Evolutionary conservation across 2,113 vertebrate genomes (phyloP).

Genomic region (Eurystomus gularis): DNA sequence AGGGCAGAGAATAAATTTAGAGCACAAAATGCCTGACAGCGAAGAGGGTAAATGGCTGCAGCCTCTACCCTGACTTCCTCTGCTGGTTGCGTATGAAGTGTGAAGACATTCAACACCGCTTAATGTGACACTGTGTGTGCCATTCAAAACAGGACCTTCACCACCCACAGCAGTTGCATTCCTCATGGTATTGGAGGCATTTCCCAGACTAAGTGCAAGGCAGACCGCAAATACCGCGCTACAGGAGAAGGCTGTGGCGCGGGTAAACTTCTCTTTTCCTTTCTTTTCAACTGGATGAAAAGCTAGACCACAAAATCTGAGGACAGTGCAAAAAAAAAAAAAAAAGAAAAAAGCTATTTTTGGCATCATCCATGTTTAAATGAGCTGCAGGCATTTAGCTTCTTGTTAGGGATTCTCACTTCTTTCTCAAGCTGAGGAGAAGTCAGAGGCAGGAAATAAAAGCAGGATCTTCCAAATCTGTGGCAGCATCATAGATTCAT

Average conservation of each 20-base stretch:
- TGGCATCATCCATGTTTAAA: not conserved
- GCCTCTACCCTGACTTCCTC: not conserved
- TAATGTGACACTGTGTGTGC: conserved; percentile 23
- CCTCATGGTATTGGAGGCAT: conserved; percentile 19
- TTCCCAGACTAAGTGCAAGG: conserved; percentile 33
- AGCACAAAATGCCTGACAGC: not conserved
- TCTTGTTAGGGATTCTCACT: not conserved
- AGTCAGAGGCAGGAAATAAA: not conserved
- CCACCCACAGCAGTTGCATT: conserved; percentile 35
- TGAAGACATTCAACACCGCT: conserved; percentile 27
- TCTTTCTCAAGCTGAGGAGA: not conserved
- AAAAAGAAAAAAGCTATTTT: conserved; percentile 1
- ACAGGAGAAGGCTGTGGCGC: not conserved
- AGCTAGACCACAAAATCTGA: not conserved
- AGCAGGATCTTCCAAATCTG: not conserved
- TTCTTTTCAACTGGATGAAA: conserved; percentile 26
- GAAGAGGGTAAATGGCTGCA: not conserved
- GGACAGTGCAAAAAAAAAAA: not conserved
- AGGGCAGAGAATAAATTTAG: not conserved
- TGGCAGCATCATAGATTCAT: too few relatives aligned
- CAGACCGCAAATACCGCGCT: not conserved
- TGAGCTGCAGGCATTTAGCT: not conserved
- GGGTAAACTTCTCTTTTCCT: not conserved
- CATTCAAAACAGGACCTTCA: conserved; percentile 35
- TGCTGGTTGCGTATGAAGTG: not conserved